Base-by-base conservation (phyloP, 92 coral and sea anemone genomes). In the Umimayanthus kanabou region DNA sequence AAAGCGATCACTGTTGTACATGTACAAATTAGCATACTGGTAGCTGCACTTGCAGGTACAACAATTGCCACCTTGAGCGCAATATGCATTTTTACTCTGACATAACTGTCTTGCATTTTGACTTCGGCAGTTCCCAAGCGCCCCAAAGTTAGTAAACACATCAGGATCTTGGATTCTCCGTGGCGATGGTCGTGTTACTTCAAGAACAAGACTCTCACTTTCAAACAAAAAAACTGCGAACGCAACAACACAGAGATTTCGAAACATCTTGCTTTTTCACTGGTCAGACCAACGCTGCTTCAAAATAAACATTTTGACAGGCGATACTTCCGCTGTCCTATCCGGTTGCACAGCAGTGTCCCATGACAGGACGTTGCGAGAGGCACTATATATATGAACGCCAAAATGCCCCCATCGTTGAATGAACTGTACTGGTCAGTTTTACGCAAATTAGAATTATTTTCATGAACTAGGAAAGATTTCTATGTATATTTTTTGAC, bases 1-100 rank as follows among this genome's bases (percentile, higher is more conserved):
- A 30, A 79, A 69, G 25, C 65, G 82, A 79, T 43, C 23, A 37
- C 37, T 25, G 39, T 40, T 79, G 66, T 79, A 4, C 39, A 79
- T 89, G 26, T 83, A 86, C 22, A 89, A 89, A 26, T 88, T 89
- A 3, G 77, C 29, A 76, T 58, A 89, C 26, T 61, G 79, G 23
- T 33, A 71, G 2, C 5, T 78, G 47, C 91, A 89, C 22, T 76
- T 57, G 74, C 91, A 89, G 14, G n/a, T 84, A 47, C 91, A 89
- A 25, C 91, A 89, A 30, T 65, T 14, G 28, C 15, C 42, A 23
- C 86, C 90, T 15, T 23, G 77, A 25, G 66, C 61, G 26, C 82
- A 79, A 0, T 28, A 69, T 2, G 82, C 69, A 2, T 79, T 49
- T 47, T 20, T 50, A 39, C 30, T 57, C 66, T 47, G 82, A 29